phyloP scores from a whole-genome alignment of 2,797 vertebrate genomes.

The Anniella stebbinsi region DNA sequence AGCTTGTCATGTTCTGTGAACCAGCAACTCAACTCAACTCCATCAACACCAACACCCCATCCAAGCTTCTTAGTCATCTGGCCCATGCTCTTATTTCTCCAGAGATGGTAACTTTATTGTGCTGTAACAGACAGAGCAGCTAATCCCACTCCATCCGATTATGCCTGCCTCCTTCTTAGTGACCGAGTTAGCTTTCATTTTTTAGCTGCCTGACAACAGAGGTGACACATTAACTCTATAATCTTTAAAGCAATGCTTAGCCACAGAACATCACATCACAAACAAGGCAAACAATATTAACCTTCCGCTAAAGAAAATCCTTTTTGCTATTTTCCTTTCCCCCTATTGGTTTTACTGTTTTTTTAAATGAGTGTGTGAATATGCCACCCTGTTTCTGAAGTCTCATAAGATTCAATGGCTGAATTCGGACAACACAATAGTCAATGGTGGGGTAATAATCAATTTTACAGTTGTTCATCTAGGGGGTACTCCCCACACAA shows the following conservation, averaged over 20 bases:
- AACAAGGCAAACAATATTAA: conserved; percentile 12
- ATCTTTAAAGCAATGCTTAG: conserved; percentile 35
- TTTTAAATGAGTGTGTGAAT: not conserved
- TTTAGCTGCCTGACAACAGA: conserved; percentile 12
- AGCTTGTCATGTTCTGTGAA: too few species aligned
- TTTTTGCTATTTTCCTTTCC: not conserved
- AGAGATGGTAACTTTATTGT: conserved; percentile 20
- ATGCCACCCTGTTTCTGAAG: not conserved
- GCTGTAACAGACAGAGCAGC: not conserved
- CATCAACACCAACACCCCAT: not conserved
- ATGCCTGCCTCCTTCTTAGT: conserved; percentile 22
- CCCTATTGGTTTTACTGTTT: not conserved
- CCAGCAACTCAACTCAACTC: too few species aligned
- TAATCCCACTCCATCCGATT: conserved; percentile 20
- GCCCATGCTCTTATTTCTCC: not conserved
- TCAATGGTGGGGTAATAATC: too few species aligned
- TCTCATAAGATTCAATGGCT: not conserved
- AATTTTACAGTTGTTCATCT: too few species aligned
- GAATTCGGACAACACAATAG: too few species aligned
- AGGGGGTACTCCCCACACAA: too few species aligned
- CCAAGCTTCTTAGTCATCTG: not conserved
- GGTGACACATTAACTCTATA: conserved; percentile 13
- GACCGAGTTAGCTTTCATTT: conserved; percentile 36
- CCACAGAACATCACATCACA: not conserved
- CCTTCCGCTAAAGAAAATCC: not conserved